phyloP scores from a whole-genome alignment of 2,113 vertebrate genomes.

The Smithornis capensis region DNA sequence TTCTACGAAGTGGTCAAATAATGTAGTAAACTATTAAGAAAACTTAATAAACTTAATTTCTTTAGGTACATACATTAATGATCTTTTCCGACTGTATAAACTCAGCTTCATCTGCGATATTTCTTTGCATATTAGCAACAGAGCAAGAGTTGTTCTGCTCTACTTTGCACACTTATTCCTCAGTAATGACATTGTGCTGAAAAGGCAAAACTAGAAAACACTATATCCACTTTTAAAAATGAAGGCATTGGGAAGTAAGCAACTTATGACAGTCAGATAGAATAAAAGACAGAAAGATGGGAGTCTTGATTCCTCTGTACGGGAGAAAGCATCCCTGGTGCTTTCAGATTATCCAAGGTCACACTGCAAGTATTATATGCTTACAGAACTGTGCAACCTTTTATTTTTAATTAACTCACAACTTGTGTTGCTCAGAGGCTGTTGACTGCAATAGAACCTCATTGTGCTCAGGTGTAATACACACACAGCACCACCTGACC shows the following conservation, averaged over 20 bases:
- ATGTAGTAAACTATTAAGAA: not conserved
- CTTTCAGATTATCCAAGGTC: not conserved
- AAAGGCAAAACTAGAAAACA: not conserved
- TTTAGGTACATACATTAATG: not conserved
- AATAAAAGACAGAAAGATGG: not conserved
- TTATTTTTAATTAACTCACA: not conserved
- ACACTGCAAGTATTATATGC: not conserved
- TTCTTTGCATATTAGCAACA: not conserved
- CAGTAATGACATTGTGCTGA: not conserved
- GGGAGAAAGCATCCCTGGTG: not conserved
- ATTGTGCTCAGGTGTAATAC: not conserved
- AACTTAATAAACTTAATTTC: not conserved
- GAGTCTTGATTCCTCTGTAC: not conserved
- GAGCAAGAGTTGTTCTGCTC: not conserved
- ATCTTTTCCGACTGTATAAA: not conserved
- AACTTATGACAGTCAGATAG: not conserved
- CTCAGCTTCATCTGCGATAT: not conserved
- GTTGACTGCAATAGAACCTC: not conserved
- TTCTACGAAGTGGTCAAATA: not conserved
- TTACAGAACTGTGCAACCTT: not conserved
- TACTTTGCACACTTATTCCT: not conserved
- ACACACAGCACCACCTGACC: not conserved
- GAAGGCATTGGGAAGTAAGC: not conserved
- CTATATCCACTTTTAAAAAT: not conserved
- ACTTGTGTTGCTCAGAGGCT: not conserved